Base-by-base conservation (phyloP, 2,888 invertebrate species). In the Aporophyla lueneburgensis region DNA sequence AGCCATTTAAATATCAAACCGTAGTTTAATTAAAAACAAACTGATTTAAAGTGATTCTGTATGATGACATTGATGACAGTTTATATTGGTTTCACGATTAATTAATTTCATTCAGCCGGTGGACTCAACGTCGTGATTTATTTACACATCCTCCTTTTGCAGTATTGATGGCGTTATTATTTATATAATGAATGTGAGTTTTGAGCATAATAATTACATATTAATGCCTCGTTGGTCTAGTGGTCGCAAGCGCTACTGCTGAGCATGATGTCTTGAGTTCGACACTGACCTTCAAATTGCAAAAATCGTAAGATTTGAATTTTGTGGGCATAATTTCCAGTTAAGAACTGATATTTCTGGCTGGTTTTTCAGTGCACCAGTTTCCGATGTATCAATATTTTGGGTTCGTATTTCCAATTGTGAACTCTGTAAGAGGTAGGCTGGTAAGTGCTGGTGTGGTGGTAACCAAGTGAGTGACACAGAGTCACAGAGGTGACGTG, bases 401-500 rank as follows among this genome's bases (percentile, higher is more conserved):
- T 33, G 33, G 33, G 1, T 33, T 33, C 33, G 7, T 58, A 54
- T 68, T 58, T 53, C 14, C 27, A 53, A 67, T 65, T 74, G 56
- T 74, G 53, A 61, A 56, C 43, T 62, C n/a, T n/a, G 53, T 79
- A 71, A 62, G 58, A 21, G 54, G n/a, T 49, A 59, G 46, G 61
- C 63, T 33, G 33, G 33, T 33, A 3, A 2, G 33, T 33, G 33
- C 33, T 33, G 33, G 33, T 33, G 33, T 33, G 33, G 33, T 33
- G 33, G 33, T 33, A 33, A 33, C 33, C 33, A 33, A 33, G 33
- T 33, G 83, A 77, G 79, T 81, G 81, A 83, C 81, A 78, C 85
- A 80, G 79, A 82, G 81, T 83, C 81, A 78, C 85, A 80, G 76
- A 76, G 84, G 73, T 83, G 86, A 90, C 84, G 82, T 80, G 86